Evolutionary conservation across 2,113 vertebrate genomes (phyloP), one percentile per base, ranked within the genome.

Genomic region (Carassius auratus): DNA sequence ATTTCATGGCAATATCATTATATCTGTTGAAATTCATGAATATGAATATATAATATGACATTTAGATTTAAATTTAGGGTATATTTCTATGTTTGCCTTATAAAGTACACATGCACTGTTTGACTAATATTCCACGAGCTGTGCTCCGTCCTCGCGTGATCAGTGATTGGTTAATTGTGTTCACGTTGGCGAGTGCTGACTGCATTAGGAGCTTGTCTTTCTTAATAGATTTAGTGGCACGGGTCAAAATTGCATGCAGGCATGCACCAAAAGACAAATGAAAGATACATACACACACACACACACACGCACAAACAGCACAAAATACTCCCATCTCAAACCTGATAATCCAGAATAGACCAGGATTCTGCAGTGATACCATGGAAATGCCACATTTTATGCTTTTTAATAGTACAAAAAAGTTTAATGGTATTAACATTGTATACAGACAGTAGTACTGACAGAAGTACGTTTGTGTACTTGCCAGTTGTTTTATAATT

Each of bases 81-180:
- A 59, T 59, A 59, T 21, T 9, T 59, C 8, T 21, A 59, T 8
- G 19, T 59, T 59, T 59, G 19, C 9, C 17, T 0, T 12, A n/a
- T 9, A 1, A 36, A 38, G 33, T 21, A 0, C 6, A 5, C 36
- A 19, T 38, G 33, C 15, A 19, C 17, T 2, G 30, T 19, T 69
- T 13, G 42, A 48, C 12, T 75, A 15, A 69, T 69, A 33, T 38
- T 13, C 3, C 68, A 36, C 19, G 7, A 74, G 71, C 71, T 74
- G 69, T 5, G 19, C 64, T 23, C 48, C 1, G 57, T 8, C 33
- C 59, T 77, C 0, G 0, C 26, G 38, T 52, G 81, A 61, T 75
- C 76, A 86, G 85, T 77, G 87, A 57, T 85, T 81, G 68, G 48
- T 90, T 91, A 76, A 88, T 91, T 92, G 83, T 89, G 85, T 83